phyloP scores from a whole-genome alignment of 2,888 invertebrate genomes.

The Lepidonotus clava region DNA sequence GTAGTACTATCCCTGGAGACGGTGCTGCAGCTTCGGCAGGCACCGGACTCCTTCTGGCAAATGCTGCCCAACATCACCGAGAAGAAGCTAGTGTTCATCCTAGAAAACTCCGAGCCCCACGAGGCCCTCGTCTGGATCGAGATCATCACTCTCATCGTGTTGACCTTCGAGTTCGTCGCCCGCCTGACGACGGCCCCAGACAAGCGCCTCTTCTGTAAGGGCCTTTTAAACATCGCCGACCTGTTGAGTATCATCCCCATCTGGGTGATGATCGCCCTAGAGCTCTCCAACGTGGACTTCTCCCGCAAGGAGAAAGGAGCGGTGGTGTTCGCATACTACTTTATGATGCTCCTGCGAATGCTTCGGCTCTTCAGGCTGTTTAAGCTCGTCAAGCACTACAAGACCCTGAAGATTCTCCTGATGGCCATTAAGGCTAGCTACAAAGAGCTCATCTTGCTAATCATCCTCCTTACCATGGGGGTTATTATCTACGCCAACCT shows the following conservation, averaged over 20 bases:
- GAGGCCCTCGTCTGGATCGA: constrained; percentile 53
- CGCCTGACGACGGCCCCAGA: constrained; percentile 23
- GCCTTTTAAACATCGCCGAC: constrained; percentile 51
- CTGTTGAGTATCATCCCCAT: constrained; percentile 53
- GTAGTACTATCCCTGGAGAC: constrained; percentile 52
- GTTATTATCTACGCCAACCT: constrained; percentile 55
- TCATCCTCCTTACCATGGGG: constrained; percentile 54
- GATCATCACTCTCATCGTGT: constrained; percentile 48
- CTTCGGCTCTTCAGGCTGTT: constrained; percentile 55
- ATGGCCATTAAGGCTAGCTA: constrained; percentile 56
- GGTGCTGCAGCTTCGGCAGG: constrained; percentile 39
- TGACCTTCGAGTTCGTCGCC: constrained; percentile 44
- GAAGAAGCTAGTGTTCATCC: constrained; percentile 35
- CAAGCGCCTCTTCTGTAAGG: constrained; percentile 37
- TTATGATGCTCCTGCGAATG: constrained; percentile 52
- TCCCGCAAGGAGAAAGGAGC: constrained; percentile 52
- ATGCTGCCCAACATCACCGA: constrained; percentile 44
- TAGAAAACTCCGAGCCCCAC: constrained; percentile 55
- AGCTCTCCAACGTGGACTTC: constrained; percentile 34
- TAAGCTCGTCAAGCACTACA: constrained; percentile 55
- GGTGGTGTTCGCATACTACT: constrained; percentile 54
- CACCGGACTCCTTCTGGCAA: constrained; percentile 47
- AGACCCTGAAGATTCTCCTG: constrained; percentile 52
- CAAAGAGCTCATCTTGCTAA: constrained; percentile 52
- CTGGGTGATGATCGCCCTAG: constrained; percentile 52